These are phyloP conservation scores for Kuschelorhynchus macadamiae DNA, from an alignment of 2,888 invertebrate genomes.

Conservation along the genomic window DNA sequence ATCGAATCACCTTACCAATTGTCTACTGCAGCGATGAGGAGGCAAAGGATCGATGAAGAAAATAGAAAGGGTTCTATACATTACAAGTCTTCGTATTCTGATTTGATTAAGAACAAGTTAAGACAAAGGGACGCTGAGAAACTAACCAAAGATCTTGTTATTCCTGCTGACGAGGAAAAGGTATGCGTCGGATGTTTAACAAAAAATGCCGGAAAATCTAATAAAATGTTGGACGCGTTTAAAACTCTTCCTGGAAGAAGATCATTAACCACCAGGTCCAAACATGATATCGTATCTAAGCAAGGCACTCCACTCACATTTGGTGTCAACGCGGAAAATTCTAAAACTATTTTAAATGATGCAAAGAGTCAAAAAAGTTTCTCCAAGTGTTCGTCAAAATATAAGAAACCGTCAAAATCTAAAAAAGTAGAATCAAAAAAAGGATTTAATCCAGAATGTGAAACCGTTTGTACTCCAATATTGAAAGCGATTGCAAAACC, in stretches of 20 bases:
- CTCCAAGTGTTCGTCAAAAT: slow-evolving; percentile 1
- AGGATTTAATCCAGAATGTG: slow-evolving; percentile 13
- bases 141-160: not conserved
- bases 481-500: slow-evolving; percentile 3
- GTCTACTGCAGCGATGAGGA: slow-evolving; percentile 27
- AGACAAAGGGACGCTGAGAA: slow-evolving; percentile 13
- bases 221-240: slow-evolving; percentile 10
- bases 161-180: not conserved
- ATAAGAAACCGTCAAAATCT: not conserved
- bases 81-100: slow-evolving; percentile 40
- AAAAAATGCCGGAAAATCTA: not conserved
- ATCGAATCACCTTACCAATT: not conserved
- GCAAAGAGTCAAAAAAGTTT: slow-evolving; percentile 6
- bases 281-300: slow-evolving; percentile 14
- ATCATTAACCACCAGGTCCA: slow-evolving; percentile 28
- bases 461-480: slow-evolving; percentile 23
- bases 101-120: slow-evolving; percentile 32
- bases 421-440: not conserved
- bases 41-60: slow-evolving; percentile 18
- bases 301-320: too few species aligned
- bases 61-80: slow-evolving; percentile 9
- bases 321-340: too few species aligned
- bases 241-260: slow-evolving; percentile 15
- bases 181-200: not conserved
- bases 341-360: not conserved